Percentiles rank a stretch among this genome's conserved stretches.
Conservation (phyloP, 2,888 invertebrate genomes). For the Syrphus vitripennis region DNA sequence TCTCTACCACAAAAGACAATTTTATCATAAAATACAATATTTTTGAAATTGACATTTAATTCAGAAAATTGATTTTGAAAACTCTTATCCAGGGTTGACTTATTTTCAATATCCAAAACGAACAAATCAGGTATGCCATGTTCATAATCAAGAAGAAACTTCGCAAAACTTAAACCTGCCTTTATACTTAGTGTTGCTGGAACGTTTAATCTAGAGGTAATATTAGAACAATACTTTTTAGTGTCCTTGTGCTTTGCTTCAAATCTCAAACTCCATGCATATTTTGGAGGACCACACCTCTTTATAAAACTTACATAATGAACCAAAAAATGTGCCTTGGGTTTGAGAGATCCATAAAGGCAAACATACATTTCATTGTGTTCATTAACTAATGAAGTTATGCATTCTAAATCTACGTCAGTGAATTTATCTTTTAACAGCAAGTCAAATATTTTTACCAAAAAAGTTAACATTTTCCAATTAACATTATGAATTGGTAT, state of each 20-base stretch:
- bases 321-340: too few relatives aligned
- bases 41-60: neutral
- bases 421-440: slow-evolving; percentile 46
- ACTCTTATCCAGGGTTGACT: neutral
- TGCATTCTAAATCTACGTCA: slow-evolving; percentile 35
- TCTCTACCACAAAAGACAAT: neutral
- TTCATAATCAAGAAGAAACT: slow-evolving; percentile 43
- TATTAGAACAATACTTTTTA: slow-evolving; percentile 53
- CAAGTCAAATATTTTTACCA: slow-evolving; percentile 50
- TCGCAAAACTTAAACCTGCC: slow-evolving; percentile 46
- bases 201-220: slow-evolving; percentile 50
- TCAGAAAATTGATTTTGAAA: neutral
- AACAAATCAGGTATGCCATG: slow-evolving; percentile 14
- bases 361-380: slow-evolving; percentile 48
- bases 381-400: slow-evolving; percentile 23
- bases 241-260: slow-evolving; percentile 49
- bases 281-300: slow-evolving; percentile 38
- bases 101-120: neutral
- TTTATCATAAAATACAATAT: slow-evolving; percentile 1
- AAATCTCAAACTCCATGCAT: slow-evolving; percentile 26
- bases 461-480: slow-evolving; percentile 39
- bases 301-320: slow-evolving; percentile 48
- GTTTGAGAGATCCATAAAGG: slow-evolving; percentile 50
- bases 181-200: slow-evolving; percentile 46
- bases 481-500: slow-evolving; percentile 4